Evolutionary conservation across 1,140 invertebrate genomes (phyloP).

Genomic region (Physella acuta): DNA sequence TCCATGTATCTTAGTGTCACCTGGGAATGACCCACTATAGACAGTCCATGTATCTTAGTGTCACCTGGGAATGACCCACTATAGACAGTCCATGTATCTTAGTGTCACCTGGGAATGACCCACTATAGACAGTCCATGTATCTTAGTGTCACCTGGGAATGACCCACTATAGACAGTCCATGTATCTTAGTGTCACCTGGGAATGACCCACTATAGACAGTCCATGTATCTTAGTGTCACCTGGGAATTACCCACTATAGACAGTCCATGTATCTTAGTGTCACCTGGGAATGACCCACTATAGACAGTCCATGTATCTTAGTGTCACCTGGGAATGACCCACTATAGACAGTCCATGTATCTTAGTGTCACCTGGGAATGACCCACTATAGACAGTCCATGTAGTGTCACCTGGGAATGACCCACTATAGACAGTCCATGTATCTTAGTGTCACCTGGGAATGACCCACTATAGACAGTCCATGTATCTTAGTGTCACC

Average conservation of each 20-base stretch:
- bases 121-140: conserved; percentile 44
- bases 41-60: background rate
- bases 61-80: background rate
- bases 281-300: background rate
- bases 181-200: background rate
- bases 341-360: conserved; percentile 44
- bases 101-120: conserved; percentile 40
- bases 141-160: background rate
- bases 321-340: conserved; percentile 40
- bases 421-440: background rate
- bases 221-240: background rate
- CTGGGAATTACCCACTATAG: background rate
- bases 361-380: background rate
- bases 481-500: background rate
- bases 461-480: no score
- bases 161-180: background rate
- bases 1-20: background rate
- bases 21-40: background rate
- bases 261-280: background rate
- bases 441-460: background rate
- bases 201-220: background rate
- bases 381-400: background rate
- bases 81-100: background rate
- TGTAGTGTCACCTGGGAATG: background rate
- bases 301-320: background rate